Percentiles rank a stretch among this genome's conserved stretches.
Conservation (phyloP, 2,888 invertebrate species). For the Hemicrepidius hirtus region DNA sequence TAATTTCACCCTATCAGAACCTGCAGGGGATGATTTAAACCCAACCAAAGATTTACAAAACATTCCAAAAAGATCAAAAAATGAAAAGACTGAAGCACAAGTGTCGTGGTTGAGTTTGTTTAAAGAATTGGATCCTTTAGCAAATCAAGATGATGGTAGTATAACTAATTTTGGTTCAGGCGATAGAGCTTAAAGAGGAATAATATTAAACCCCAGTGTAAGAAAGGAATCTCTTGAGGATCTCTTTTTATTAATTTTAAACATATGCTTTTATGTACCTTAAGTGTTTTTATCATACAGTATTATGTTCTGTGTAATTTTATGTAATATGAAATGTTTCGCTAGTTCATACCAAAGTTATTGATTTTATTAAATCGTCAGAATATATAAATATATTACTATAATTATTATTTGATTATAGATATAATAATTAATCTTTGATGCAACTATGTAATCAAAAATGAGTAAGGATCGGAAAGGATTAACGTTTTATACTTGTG, state of each 20-base stretch:
- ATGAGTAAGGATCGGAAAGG: too few species aligned
- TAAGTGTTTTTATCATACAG: slow-evolving; percentile 10
- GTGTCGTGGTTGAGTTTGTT: slow-evolving; percentile 90
- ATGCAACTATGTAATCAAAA: too few species aligned
- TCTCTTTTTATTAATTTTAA: slow-evolving; percentile 1
- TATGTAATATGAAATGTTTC: background rate
- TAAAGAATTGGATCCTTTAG: slow-evolving; percentile 93
- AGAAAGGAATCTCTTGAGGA: background rate
- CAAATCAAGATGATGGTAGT: slow-evolving; percentile 81
- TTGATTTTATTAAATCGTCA: too few species aligned
- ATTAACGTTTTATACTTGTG: too few species aligned
- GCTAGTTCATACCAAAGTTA: slow-evolving; percentile 2
- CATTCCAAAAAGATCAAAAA: slow-evolving; percentile 51
- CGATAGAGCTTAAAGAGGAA: slow-evolving; percentile 9
- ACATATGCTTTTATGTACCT: background rate
- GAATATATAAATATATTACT: too few species aligned
- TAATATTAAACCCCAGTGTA: background rate
- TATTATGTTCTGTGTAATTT: slow-evolving; percentile 11
- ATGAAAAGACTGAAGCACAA: slow-evolving; percentile 64
- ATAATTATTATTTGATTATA: too few species aligned
- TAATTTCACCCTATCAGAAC: slow-evolving; percentile 62
- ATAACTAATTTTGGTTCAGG: slow-evolving; percentile 11
- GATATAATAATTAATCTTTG: too few species aligned
- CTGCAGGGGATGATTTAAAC: slow-evolving; percentile 47
- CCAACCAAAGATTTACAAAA: slow-evolving; percentile 56